Evolutionary conservation across 2,113 vertebrate genomes (phyloP).

Genomic region (Hepsetus odoe): DNA sequence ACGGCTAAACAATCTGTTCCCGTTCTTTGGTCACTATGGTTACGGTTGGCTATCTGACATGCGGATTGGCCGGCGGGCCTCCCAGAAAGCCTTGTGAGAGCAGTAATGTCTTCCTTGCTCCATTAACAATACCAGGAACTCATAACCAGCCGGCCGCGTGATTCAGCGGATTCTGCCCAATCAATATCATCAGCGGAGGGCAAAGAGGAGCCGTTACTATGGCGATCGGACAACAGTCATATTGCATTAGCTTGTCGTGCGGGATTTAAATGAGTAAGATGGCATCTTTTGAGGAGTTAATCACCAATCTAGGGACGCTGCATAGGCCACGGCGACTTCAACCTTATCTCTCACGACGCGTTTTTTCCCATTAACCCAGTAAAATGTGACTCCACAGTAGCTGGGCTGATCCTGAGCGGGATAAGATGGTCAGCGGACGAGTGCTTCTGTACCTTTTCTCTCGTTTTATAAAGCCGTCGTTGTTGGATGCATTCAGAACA

Average conservation of each 20-base stretch:
- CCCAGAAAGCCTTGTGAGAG: conserved; percentile 33
- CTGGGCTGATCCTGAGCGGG: no score
- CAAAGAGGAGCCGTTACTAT: conserved; percentile 27
- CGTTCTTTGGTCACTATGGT: conserved; percentile 48
- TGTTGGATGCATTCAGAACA: no score
- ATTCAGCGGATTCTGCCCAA: conserved; percentile 42
- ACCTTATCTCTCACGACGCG: not conserved
- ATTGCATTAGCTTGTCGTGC: conserved; percentile 45
- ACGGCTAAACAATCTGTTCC: conserved; percentile 26
- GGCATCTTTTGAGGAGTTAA: conserved; percentile 40
- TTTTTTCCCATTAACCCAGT: no score
- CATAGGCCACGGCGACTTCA: not conserved
- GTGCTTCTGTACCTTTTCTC: no score
- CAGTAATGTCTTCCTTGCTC: conserved; percentile 39
- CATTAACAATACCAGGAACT: conserved; percentile 56
- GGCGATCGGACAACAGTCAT: conserved; percentile 31
- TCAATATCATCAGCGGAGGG: conserved; percentile 47
- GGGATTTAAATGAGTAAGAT: conserved; percentile 42
- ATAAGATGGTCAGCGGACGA: no score
- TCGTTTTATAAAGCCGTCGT: no score
- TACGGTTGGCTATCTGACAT: conserved; percentile 30
- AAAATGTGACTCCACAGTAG: no score
- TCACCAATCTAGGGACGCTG: conserved; percentile 20
- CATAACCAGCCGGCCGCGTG: conserved; percentile 43
- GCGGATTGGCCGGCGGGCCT: not conserved